Base-by-base conservation (phyloP, 2,888 invertebrate genomes). In the Pogonocherus hispidulus region DNA sequence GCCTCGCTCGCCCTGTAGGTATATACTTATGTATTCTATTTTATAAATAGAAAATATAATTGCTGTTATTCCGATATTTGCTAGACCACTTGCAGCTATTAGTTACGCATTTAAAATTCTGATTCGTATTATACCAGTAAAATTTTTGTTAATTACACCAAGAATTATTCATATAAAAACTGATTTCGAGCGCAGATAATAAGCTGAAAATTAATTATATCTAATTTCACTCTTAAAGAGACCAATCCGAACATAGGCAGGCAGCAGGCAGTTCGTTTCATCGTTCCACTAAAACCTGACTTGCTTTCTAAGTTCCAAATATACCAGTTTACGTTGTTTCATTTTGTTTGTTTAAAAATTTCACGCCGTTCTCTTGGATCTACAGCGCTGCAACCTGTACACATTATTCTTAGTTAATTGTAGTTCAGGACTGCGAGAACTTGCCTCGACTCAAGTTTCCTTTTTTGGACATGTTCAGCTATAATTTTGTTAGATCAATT, bases 271-370 rank as follows among this genome's bases (percentile, higher is more conserved):
- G n/a, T n/a, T n/a, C n/a, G n/a, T n/a, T n/a, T n/a, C 18, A 18
- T 32, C 18, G 32, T 16, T 52, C 14, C 52, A 52, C 52, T 16
- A 52, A 23, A 14, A 51, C 23, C 23, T 51, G 11, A 51, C 18
- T 16, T 32, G 32, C 52, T 52, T 52, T 52, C 52, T 52, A 52
- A 23, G n/a, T n/a, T n/a, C n/a, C n/a, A n/a, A n/a, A n/a, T n/a
- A n/a, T 51, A 23, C 23, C 14, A 23, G 23, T 23, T n/a, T 51
- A 23, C 49, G 22, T 51, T 51, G 49, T 49, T 49, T 8, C 23
- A 49, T 52, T 14, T 18, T 52, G 52, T 52, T 52, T 52, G 32
- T 52, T 52, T 32, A 32, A 52, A 32, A 27, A 52, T 52, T 32
- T 52, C 52, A 27, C 52, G 8, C 52, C 32, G 32, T 52, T 52